These are phyloP conservation scores for Nipponia nippon DNA, from an alignment of 2,113 vertebrate genomes.

Conservation along the genomic window DNA sequence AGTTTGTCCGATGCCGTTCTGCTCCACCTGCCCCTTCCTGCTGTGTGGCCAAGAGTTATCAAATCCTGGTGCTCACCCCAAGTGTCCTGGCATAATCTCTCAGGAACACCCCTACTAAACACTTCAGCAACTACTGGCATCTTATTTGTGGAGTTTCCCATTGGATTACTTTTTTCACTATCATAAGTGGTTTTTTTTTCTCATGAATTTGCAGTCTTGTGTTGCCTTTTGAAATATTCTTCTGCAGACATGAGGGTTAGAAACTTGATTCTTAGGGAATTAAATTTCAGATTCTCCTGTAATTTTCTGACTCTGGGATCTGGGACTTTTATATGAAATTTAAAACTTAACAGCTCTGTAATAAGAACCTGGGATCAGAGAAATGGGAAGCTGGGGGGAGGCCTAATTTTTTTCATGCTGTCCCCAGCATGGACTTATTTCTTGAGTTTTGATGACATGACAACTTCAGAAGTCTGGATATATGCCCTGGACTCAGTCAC, in stretches of 20 bases:
- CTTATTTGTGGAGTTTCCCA: background rate
- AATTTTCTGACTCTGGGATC: background rate
- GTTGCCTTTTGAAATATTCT: background rate
- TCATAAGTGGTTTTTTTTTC: accelerated
- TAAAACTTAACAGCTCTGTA: background rate
- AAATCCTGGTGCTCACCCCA: background rate
- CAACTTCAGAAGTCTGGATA: background rate
- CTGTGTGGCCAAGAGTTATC: accelerated
- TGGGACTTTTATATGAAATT: background rate
- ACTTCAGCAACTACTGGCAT: background rate
- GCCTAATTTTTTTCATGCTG: background rate
- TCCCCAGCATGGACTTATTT: background rate
- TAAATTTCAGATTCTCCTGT: background rate
- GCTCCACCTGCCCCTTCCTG: background rate
- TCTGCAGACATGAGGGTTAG: background rate
- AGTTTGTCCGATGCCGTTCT: accelerated
- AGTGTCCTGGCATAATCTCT: background rate
- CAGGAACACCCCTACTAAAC: background rate
- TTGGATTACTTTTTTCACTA: background rate
- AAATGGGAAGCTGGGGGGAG: background rate
- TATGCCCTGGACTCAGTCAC: background rate
- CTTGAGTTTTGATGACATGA: background rate
- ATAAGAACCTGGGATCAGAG: background rate
- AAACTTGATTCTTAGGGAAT: background rate
- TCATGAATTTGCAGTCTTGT: background rate